These are phyloP conservation scores for Pterocles gutturalis DNA, from an alignment of 2,113 vertebrate species.

Conservation along the genomic window DNA sequence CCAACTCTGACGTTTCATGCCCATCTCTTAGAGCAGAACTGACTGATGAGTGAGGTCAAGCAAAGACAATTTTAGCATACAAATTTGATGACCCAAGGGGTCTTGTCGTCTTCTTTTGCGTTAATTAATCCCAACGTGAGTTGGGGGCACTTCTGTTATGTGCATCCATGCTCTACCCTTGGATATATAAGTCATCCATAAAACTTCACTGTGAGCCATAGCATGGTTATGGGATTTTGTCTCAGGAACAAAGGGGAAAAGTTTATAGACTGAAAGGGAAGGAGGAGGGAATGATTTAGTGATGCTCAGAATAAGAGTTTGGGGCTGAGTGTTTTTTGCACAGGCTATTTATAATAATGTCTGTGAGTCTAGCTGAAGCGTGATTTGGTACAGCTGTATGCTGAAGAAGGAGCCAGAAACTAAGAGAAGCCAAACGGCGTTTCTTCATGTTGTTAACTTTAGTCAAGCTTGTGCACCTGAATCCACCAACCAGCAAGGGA, in stretches of 20 bases:
- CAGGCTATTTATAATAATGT: background rate
- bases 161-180: background rate
- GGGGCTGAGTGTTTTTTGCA: background rate
- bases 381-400: background rate
- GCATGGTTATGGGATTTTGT: background rate
- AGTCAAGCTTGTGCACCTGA: background rate
- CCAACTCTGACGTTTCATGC: background rate
- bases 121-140: accelerated
- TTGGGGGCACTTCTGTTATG: background rate
- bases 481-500: background rate
- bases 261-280: background rate
- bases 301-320: background rate
- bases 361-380: background rate
- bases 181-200: background rate
- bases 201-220: accelerated
- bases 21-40: background rate
- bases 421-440: background rate
- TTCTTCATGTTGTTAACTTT: background rate
- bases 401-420: background rate
- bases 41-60: background rate
- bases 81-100: background rate
- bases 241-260: background rate
- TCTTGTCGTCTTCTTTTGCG: background rate
- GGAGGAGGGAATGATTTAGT: background rate
- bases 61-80: background rate